These are phyloP conservation scores for Lamprotornis superbus DNA, from an alignment of 2,113 vertebrate genomes.

Conservation along the genomic window DNA sequence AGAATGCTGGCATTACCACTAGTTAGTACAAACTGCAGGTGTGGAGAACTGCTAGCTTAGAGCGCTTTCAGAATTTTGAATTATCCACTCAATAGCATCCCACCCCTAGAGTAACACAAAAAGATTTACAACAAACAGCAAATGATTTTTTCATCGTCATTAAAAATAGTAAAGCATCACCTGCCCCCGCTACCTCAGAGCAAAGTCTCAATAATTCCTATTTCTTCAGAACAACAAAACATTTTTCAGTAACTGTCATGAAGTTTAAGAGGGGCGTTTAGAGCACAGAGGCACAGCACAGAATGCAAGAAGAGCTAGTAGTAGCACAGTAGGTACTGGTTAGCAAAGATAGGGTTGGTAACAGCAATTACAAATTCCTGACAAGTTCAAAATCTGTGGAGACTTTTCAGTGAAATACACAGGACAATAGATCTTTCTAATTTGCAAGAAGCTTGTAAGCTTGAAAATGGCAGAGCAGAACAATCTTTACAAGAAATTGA, in stretches of 20 bases:
- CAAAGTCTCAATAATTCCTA: background rate
- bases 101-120: slow-evolving; percentile 89
- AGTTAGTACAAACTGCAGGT: slow-evolving; percentile 74
- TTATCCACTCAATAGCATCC: slow-evolving; percentile 99
- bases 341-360: background rate
- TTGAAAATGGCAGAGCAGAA: background rate
- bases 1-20: slow-evolving; percentile 73
- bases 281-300: background rate
- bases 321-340: background rate
- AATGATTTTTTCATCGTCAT: background rate
- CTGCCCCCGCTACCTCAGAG: background rate
- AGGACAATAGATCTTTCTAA: background rate
- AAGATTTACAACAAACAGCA: slow-evolving; percentile 52
- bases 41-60: slow-evolving; percentile 81
- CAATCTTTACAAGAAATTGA: background rate
- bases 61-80: slow-evolving; percentile 90
- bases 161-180: background rate
- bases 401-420: background rate
- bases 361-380: background rate
- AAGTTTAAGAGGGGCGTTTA: background rate
- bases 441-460: background rate
- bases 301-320: background rate
- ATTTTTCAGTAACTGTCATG: background rate
- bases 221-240: background rate
- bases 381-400: background rate